phyloP scores from a whole-genome alignment of 2,797 vertebrate genomes.

The Pachyuromys duprasi region DNA sequence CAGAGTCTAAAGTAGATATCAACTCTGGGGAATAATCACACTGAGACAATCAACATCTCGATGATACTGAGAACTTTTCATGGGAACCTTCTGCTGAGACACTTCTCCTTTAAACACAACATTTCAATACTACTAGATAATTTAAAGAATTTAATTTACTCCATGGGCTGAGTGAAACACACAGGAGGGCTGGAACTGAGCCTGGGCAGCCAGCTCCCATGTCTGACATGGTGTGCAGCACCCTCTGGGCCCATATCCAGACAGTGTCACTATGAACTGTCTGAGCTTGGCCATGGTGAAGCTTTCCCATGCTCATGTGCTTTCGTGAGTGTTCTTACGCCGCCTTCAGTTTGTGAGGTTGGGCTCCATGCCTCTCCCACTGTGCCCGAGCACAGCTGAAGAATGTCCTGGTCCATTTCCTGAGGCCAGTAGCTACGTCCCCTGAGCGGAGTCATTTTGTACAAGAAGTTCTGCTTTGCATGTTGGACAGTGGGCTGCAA shows the following conservation, averaged over 20 bases:
- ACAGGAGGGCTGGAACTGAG: neutral
- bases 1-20: neutral
- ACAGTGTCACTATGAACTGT: too few species aligned
- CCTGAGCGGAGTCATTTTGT: neutral
- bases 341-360: neutral
- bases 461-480: neutral
- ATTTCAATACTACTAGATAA: neutral
- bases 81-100: neutral
- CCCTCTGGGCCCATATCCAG: neutral
- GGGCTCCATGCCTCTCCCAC: too few species aligned
- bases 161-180: neutral
- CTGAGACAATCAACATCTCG: neutral
- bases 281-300: neutral
- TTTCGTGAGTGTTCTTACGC: neutral
- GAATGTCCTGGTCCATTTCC: neutral
- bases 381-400: neutral
- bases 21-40: neutral
- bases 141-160: neutral
- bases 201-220: fast-evolving
- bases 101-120: neutral
- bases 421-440: neutral
- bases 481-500: neutral
- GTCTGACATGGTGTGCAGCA: fast-evolving
- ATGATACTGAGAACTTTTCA: neutral
- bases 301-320: neutral